A percentile compares a stretch with the other conserved stretches of the same genome.
Conservation (phyloP, 2,113 vertebrate genomes). For the Antigone vipio region DNA sequence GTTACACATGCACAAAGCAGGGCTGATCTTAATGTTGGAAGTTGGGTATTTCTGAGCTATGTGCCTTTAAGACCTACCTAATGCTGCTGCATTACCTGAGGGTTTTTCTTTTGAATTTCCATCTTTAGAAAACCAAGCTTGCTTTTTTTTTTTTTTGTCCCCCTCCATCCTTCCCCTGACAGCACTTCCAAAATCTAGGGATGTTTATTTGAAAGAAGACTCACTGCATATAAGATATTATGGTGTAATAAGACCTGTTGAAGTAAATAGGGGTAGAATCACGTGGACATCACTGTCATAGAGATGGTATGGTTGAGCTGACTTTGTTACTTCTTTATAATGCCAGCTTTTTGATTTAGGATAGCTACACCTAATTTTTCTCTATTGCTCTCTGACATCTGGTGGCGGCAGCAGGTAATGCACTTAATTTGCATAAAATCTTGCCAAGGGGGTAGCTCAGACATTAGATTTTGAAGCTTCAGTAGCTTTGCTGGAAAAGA, state of each 20-base stretch:
- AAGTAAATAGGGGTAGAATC: not conserved
- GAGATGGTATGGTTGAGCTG: not conserved
- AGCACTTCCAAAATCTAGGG: not conserved
- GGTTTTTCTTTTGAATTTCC: slow-evolving; percentile 50
- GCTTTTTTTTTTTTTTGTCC: not conserved
- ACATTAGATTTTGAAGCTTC: not conserved
- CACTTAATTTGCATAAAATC: not conserved
- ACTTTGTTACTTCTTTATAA: not conserved
- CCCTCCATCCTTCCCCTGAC: not conserved
- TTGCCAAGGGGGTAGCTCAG: not conserved
- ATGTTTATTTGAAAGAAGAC: not conserved
- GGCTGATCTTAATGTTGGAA: not conserved
- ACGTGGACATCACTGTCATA: not conserved
- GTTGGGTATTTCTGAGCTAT: not conserved
- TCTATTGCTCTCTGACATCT: slow-evolving; percentile 62
- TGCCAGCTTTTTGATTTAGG: not conserved
- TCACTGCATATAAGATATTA: not conserved
- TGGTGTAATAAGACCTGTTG: not conserved
- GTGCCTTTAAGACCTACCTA: slow-evolving; percentile 63
- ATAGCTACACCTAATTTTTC: not conserved
- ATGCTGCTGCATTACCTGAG: not conserved
- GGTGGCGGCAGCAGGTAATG: slow-evolving; percentile 45
- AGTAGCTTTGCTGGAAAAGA: not conserved
- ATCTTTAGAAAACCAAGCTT: slow-evolving; percentile 20
- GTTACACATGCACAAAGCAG: slow-evolving; percentile 16